phyloP scores from a whole-genome alignment of 2,113 vertebrate species.

The Kryptolebias marmoratus region DNA sequence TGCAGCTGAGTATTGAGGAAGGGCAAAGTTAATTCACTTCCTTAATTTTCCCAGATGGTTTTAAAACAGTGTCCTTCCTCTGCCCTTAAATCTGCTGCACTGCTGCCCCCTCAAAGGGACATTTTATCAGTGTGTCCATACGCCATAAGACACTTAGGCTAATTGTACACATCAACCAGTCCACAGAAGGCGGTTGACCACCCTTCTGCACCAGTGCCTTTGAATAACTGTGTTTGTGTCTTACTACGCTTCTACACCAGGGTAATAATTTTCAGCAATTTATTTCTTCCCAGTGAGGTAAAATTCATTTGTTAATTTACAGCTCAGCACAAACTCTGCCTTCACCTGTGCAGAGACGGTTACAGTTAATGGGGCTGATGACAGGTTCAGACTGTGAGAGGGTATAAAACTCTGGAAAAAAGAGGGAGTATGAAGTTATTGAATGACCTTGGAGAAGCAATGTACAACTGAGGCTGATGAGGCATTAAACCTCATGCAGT shows the following conservation, averaged over 20 bases:
- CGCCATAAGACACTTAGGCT: slow-evolving; percentile 31
- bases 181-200: slow-evolving; percentile 27
- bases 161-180: slow-evolving; percentile 35
- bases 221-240: slow-evolving; percentile 30
- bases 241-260: background rate
- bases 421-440: slow-evolving; percentile 5
- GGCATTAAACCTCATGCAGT: slow-evolving; percentile 36
- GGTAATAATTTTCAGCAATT: slow-evolving; percentile 15
- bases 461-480: slow-evolving; percentile 39
- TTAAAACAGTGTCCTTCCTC: slow-evolving; percentile 39
- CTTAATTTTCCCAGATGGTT: slow-evolving; percentile 40
- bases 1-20: slow-evolving; percentile 6
- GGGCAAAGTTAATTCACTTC: slow-evolving; percentile 25
- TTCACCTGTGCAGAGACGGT: slow-evolving; percentile 34
- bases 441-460: slow-evolving; percentile 55
- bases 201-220: slow-evolving; percentile 18
- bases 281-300: slow-evolving; percentile 15
- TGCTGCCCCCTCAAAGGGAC: slow-evolving; percentile 33
- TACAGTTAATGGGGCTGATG: slow-evolving; percentile 5
- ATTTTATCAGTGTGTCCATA: slow-evolving; percentile 55
- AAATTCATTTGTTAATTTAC: slow-evolving; percentile 40
- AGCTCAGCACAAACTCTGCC: slow-evolving; percentile 30
- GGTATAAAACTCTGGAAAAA: slow-evolving; percentile 2
- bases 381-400: background rate
- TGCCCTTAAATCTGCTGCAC: slow-evolving; percentile 42